Evolutionary conservation across 2,113 vertebrate species (phyloP).

Genomic region (Crotophaga sulcirostris): DNA sequence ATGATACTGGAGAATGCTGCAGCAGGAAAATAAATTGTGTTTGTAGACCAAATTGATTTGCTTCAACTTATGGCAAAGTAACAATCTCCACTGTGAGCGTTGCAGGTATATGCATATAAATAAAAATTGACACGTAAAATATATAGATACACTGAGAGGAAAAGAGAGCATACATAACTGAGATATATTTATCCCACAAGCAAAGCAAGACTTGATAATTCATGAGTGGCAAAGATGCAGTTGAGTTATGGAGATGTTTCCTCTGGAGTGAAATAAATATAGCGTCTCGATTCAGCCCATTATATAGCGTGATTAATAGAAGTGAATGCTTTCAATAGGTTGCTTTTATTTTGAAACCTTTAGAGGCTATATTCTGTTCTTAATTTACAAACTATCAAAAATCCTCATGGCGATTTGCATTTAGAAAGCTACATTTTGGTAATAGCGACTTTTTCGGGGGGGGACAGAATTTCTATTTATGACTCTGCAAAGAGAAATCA

Average conservation of each 20-base stretch:
- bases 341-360: conserved; percentile 1
- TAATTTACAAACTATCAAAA: background rate
- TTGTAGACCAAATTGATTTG: conserved; percentile 68
- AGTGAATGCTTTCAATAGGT: conserved; percentile 36
- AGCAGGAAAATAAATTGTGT: conserved; percentile 51
- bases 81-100: conserved; percentile 64
- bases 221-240: conserved; percentile 70
- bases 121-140: conserved; percentile 69
- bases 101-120: conserved; percentile 73
- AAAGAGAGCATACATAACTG: conserved; percentile 68
- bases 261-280: conserved; percentile 74
- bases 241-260: conserved; percentile 69
- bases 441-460: background rate
- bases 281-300: conserved; percentile 47
- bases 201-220: conserved; percentile 70
- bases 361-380: background rate
- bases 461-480: background rate
- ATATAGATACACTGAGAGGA: conserved; percentile 63
- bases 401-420: background rate
- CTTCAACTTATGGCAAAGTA: conserved; percentile 64
- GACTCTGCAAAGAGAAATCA: background rate
- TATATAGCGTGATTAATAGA: conserved; percentile 57
- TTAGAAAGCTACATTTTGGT: background rate
- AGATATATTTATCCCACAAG: conserved; percentile 78
- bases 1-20: conserved; percentile 17